A percentile compares a stretch with the other conserved stretches of the same genome.
Conservation (phyloP, 2,888 invertebrate species). For the Megamerina dolium region DNA sequence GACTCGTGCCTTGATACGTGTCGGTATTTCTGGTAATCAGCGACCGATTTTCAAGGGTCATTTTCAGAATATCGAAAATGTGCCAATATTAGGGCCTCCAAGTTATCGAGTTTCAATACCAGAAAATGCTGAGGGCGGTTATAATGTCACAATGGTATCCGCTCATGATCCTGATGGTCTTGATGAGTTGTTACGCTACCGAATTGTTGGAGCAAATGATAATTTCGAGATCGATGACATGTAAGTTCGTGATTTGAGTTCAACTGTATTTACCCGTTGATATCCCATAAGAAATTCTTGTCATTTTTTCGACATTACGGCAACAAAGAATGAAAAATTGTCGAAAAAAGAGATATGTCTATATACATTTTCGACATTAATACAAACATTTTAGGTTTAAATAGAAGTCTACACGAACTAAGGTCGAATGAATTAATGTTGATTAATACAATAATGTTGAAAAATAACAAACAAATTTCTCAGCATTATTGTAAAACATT, state of each 20-base stretch:
- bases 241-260: conserved; percentile 49
- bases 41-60: conserved; percentile 73
- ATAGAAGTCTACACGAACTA: too few relatives aligned
- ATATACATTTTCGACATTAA: too few relatives aligned
- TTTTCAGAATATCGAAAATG: conserved; percentile 54
- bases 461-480: too few relatives aligned
- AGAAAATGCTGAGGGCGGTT: conserved; percentile 65
- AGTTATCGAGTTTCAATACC: conserved; percentile 65
- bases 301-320: too few relatives aligned
- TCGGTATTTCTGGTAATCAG: conserved; percentile 74
- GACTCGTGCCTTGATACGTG: conserved; percentile 62
- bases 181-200: conserved; percentile 62
- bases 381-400: too few relatives aligned
- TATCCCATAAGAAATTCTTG: too few relatives aligned
- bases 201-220: conserved; percentile 69
- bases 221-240: conserved; percentile 69
- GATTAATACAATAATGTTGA: too few relatives aligned
- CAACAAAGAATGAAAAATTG: too few relatives aligned
- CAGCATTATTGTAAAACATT: too few relatives aligned
- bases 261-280: background rate
- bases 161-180: conserved; percentile 77
- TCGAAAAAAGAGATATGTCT: too few relatives aligned
- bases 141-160: conserved; percentile 62
- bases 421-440: too few relatives aligned
- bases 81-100: conserved; percentile 60